Percentiles rank a stretch among this genome's conserved stretches.
phyloP scores from a whole-genome alignment of 2,888 invertebrate genomes.

The Sycophila texana region DNA sequence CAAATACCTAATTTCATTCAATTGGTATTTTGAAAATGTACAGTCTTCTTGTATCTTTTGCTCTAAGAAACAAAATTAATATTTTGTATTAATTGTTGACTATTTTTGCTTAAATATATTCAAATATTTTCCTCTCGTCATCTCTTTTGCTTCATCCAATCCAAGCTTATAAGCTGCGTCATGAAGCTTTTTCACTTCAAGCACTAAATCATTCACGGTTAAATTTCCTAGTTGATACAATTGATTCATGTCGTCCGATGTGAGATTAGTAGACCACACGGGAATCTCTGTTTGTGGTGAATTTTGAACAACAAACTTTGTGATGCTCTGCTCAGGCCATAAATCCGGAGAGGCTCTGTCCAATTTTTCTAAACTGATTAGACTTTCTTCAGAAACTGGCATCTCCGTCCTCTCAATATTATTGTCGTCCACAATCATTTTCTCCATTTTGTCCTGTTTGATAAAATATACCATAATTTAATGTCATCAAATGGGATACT shows the following conservation, averaged over 20 bases:
- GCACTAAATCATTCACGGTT: conserved; percentile 89
- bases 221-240: conserved; percentile 86
- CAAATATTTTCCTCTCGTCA: conserved; percentile 96
- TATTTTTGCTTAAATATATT: conserved; percentile 83
- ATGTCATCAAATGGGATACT: neutral
- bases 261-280: conserved; percentile 83
- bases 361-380: conserved; percentile 92
- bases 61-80: neutral
- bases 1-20: neutral
- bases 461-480: neutral
- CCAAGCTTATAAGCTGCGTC: conserved; percentile 96
- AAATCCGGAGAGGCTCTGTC: conserved; percentile 96
- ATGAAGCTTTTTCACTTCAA: conserved; percentile 95
- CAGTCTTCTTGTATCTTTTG: neutral
- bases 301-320: conserved; percentile 86
- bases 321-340: conserved; percentile 97
- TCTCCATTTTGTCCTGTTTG: conserved; percentile 40
- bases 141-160: conserved; percentile 95
- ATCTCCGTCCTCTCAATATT: conserved; percentile 42
- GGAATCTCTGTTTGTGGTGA: conserved; percentile 80
- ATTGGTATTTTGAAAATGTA: neutral
- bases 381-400: conserved; percentile 81
- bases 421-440: conserved; percentile 36
- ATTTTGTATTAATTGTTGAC: neutral
- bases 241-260: conserved; percentile 84